Base-by-base conservation (phyloP, 2,113 vertebrate genomes). In the Hippolais icterina region DNA sequence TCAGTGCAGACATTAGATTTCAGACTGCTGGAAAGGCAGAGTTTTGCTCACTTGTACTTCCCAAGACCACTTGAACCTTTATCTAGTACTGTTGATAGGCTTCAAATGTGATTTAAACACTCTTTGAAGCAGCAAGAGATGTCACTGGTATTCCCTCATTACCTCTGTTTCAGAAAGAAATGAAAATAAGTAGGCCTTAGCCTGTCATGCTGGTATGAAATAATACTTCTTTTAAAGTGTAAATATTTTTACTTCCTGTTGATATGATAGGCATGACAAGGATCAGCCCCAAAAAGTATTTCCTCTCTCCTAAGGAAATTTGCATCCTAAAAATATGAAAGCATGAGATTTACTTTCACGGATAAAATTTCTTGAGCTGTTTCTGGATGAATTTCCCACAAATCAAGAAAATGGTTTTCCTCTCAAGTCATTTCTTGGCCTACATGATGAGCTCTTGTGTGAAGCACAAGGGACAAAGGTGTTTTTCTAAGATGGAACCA, bases 31-130 rank as follows among this genome's bases (percentile, higher is more conserved):
- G 61, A 92, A 91, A 92, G 23, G n/a, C 53, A 82, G 70, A 65
- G 75, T 89, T 96, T 92, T 94, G 88, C 65, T 37, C 75, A 79
- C 76, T 95, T 87, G 77, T 56, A 57, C 57, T 31, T 91, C 13
- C 53, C 11, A 59, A 89, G 68, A 60, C 15, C 15, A 37, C 35
- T 60, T 71, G 61, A 94, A 91, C 39, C 95, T 81, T 69, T 57
- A 41, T 41, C 57, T 86, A 56, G 37, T 60, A 29, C 16, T 10
- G 22, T 87, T 60, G 49, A 17, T 60, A 87, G 50, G 52, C 12
- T 39, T 78, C 24, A 56, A 60, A 53, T 11, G 6, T 61, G 85
- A 60, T n/a, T 85, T n/a, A 42, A 59, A 75, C 44, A 16, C 49
- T 53, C 14, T 80, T 57, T 50, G 29, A 85, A 87, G 29, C 20